phyloP scores from a whole-genome alignment of 2,113 vertebrate species.

The Tupaia tana region DNA sequence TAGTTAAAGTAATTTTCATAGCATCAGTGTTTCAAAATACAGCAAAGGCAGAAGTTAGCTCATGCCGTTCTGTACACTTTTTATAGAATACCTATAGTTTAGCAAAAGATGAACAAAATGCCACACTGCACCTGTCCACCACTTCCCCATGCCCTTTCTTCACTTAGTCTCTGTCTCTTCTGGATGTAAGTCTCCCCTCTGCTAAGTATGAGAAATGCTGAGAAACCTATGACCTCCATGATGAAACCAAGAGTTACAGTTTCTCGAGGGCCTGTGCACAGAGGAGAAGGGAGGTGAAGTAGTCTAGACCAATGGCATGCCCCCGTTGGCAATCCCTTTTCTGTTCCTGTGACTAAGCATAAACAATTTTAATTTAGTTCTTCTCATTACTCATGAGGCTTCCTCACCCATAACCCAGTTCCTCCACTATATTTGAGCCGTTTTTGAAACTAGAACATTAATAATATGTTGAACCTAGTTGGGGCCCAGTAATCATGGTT shows the following conservation, averaged over 20 bases:
- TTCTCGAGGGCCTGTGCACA: not conserved
- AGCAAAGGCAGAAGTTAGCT: not conserved
- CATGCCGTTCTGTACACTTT: not conserved
- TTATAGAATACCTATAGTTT: not conserved
- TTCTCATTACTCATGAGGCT: not conserved
- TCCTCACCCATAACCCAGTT: not conserved
- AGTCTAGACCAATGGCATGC: not conserved
- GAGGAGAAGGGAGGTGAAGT: not conserved
- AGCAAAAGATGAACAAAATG: not conserved
- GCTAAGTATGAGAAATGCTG: not conserved
- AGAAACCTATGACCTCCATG: not conserved
- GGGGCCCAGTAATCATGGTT: not conserved
- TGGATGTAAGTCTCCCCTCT: not conserved
- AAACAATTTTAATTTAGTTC: not conserved
- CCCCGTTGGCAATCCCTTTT: not conserved
- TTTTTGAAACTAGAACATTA: constrained; percentile 17
- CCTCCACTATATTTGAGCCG: not conserved
- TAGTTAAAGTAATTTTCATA: constrained; percentile 15
- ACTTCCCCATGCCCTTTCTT: not conserved
- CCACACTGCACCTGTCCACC: not conserved
- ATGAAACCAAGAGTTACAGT: not conserved
- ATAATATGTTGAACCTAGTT: not conserved
- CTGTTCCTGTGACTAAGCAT: not conserved
- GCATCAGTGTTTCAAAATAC: not conserved
- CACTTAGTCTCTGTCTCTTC: not conserved